These are phyloP conservation scores for Platycnemis pennipes DNA, from an alignment of 2,888 invertebrate genomes.

Conservation along the genomic window DNA sequence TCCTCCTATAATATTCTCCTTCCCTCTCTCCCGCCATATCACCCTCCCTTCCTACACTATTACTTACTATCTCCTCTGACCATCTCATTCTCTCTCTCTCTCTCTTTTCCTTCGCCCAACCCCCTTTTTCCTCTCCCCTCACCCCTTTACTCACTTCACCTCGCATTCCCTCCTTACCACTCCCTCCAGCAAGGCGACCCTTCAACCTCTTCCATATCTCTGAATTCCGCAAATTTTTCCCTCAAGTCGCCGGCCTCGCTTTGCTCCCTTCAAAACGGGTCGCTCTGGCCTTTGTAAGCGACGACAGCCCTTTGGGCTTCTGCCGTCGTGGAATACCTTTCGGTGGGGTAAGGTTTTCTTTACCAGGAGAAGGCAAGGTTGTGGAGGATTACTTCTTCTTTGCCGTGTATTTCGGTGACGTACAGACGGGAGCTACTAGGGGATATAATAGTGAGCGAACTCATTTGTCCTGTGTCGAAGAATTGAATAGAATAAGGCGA, in stretches of 20 bases:
- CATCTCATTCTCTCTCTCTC: background rate
- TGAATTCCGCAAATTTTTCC: constrained; percentile 47
- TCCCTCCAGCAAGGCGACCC: background rate
- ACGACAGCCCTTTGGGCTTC: background rate
- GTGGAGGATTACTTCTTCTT: too few relatives aligned
- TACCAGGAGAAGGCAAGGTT: too few relatives aligned
- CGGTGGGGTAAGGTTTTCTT: background rate
- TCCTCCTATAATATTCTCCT: constrained; percentile 56
- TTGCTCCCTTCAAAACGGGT: background rate
- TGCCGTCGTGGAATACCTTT: background rate
- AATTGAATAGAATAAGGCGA: too few relatives aligned
- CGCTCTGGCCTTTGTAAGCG: background rate
- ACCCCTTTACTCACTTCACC: background rate
- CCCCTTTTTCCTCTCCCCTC: background rate
- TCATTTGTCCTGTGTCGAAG: too few relatives aligned
- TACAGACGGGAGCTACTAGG: too few relatives aligned
- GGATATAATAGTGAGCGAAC: too few relatives aligned
- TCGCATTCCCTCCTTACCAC: too few relatives aligned
- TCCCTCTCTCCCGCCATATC: constrained; percentile 10
- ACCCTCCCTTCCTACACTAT: constrained; percentile 25
- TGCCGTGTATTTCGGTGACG: too few relatives aligned
- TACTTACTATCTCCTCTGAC: constrained; percentile 44
- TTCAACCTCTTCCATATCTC: constrained; percentile 19
- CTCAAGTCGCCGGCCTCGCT: background rate
- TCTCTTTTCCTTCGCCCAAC: background rate